Conservation (phyloP, 2,113 vertebrate genomes). For the Syngnathus scovelli region DNA sequence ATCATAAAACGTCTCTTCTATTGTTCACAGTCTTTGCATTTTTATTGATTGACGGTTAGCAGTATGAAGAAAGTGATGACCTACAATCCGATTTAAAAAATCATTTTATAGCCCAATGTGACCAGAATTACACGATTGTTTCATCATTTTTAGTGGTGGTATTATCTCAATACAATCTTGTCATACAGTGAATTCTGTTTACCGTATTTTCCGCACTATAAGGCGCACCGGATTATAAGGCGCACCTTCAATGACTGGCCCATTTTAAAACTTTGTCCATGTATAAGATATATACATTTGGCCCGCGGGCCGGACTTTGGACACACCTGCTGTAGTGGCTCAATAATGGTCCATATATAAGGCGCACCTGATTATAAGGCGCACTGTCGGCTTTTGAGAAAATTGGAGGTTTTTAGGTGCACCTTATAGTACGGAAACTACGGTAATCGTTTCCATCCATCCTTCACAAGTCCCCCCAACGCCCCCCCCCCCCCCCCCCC, state of each 20-base stretch:
- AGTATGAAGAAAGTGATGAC: not conserved
- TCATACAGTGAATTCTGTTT: conserved; percentile 41
- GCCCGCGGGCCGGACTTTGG: too few species aligned
- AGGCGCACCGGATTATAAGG: too few species aligned
- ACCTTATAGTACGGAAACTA: too few species aligned
- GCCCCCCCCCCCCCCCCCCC: conserved; percentile 14
- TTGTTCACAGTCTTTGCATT: not conserved
- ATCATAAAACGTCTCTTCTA: not conserved
- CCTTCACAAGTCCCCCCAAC: conserved; percentile 59
- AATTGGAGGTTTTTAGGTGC: too few species aligned
- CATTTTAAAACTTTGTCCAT: too few species aligned
- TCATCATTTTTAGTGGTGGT: conserved; percentile 51
- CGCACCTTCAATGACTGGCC: too few species aligned
- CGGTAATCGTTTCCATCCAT: conserved; percentile 53
- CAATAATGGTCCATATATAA: too few species aligned
- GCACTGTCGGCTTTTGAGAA: too few species aligned
- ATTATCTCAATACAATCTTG: conserved; percentile 54
- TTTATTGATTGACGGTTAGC: not conserved
- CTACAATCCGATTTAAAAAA: not conserved
- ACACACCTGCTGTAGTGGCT: too few species aligned
- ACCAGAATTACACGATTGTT: conserved; percentile 45
- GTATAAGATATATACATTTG: too few species aligned
- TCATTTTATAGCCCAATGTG: conserved; percentile 15
- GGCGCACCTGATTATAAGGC: too few species aligned
- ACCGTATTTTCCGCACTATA: conserved; percentile 15